These are phyloP conservation scores for Drosophila nannoptera DNA, from an alignment of 1,140 invertebrate genomes.

Conservation along the genomic window DNA sequence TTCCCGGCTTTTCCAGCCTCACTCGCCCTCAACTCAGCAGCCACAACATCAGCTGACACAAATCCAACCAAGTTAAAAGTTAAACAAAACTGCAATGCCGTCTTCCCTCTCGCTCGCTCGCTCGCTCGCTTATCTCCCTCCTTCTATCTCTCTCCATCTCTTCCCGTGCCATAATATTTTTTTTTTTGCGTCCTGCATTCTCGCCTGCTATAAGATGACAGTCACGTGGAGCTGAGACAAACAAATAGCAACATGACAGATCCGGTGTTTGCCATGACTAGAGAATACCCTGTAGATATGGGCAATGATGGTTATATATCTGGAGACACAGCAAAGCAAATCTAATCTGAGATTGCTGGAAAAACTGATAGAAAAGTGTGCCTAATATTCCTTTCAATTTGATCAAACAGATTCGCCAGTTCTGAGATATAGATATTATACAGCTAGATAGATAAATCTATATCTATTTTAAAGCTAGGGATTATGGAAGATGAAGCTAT, in stretches of 20 bases:
- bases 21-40: neutral
- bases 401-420: too few relatives aligned
- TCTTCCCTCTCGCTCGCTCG: conserved; percentile 2
- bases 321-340: too few relatives aligned
- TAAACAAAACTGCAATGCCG: conserved; percentile 54
- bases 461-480: too few relatives aligned
- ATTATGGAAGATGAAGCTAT: too few relatives aligned
- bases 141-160: neutral
- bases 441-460: too few relatives aligned
- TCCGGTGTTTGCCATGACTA: neutral
- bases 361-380: too few relatives aligned
- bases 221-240: conserved; percentile 14
- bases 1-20: neutral
- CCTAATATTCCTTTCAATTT: too few relatives aligned
- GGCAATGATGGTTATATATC: too few relatives aligned
- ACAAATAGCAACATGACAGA: neutral
- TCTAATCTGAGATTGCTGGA: too few relatives aligned
- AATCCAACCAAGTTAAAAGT: conserved; percentile 62
- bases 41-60: conserved; percentile 49
- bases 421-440: too few relatives aligned
- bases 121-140: neutral
- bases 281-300: conserved; percentile 3
- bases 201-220: conserved; percentile 18
- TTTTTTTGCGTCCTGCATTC: neutral
- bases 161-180: neutral